Evolutionary conservation across 1,140 invertebrate species (phyloP), one percentile per base, ranked within the genome.

Genomic region (Teleogryllus occipitalis): DNA sequence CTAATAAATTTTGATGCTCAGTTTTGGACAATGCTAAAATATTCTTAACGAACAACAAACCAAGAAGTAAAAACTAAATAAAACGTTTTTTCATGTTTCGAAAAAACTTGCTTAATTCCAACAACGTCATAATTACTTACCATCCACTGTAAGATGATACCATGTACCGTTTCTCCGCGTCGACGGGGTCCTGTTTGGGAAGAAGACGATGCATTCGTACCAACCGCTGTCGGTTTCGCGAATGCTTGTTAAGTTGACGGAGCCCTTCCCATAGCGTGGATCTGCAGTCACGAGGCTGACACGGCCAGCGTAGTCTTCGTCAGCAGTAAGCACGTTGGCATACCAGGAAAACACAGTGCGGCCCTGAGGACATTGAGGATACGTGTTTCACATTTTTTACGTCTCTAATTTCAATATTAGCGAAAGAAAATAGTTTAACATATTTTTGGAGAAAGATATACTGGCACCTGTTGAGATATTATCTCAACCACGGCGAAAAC

Each of bases 191-290:
- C 96, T 90, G 85, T 97, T 96, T 47, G 96, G 94, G 85, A 97
- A 97, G 82, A 93, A 91, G 15, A 97, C 91, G 83, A 90, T 91
- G 86, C 96, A 98, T 86, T 96, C 94, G 86, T 96, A 98, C 92
- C 95, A 96, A 78, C 96, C 96, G 82, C 93, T 91, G 86, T 98
- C 96, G 65, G 92, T 91, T 85, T 97, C 95, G 80, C 93, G 89
- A 82, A 98, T 95, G 76, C 93, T 91, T n/a, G 94, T 96, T 77
- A 97, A 87, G 86, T 97, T 97, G 83, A 97, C 91, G 82, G 95
- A 95, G 65, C 95, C 95, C 81, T 90, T 89, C 78, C 94, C 94
- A 76, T 89, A 91, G 7, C 88, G 88, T 1, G 84, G 83, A 21
- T 84, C 82, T 18, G 86, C 82, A 15, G 89, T 86, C 10, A 92